phyloP scores from a whole-genome alignment of 2,888 invertebrate species.

The Pristionchus maxplancki region DNA sequence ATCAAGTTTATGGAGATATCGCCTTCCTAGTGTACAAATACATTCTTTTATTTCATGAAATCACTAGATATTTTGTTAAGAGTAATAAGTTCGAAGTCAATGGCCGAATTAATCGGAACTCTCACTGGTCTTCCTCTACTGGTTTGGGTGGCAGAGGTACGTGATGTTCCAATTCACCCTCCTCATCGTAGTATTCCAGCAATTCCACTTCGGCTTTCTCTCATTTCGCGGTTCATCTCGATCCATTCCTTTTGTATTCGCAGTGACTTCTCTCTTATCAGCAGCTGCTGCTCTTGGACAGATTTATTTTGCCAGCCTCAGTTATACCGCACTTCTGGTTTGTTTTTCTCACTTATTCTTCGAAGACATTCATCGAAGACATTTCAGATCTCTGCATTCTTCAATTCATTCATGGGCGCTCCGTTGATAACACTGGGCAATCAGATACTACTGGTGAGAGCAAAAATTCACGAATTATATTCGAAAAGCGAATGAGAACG shows the following conservation, averaged over 20 bases:
- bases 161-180: neutral
- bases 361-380: neutral
- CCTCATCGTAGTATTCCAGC: neutral
- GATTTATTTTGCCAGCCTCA: neutral
- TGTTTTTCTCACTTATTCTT: neutral
- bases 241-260: neutral
- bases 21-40: too few species aligned
- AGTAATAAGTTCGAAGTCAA: neutral
- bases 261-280: neutral
- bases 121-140: constrained; percentile 11
- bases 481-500: neutral
- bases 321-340: neutral
- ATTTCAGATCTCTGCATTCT: constrained; percentile 1
- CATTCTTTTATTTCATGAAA: neutral
- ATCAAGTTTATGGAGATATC: too few species aligned
- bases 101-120: neutral
- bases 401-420: constrained; percentile 6
- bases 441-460: neutral
- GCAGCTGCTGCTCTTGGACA: constrained; percentile 11
- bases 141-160: constrained; percentile 5
- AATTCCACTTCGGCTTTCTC: neutral
- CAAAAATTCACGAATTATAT: too few species aligned
- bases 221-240: neutral
- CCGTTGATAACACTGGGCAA: neutral
- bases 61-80: neutral